A percentile compares a stretch with the other conserved stretches of the same genome.
Evolutionary conservation across 2,888 invertebrate genomes (phyloP).

Genomic region (Amphimallon solstitiale): DNA sequence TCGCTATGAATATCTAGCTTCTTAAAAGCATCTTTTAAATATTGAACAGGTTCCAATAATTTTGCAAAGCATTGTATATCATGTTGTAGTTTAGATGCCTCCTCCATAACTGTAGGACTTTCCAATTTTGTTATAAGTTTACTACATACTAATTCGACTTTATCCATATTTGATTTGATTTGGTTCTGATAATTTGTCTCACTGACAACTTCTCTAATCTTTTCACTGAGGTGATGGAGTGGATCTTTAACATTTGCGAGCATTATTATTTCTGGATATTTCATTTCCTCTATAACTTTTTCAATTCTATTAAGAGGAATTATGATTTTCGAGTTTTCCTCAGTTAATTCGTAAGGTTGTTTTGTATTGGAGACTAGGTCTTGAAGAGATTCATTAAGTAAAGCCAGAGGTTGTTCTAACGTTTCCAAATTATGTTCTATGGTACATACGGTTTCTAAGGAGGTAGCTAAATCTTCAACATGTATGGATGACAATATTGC

Average conservation of each 20-base stretch:
- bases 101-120: neutral
- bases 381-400: neutral
- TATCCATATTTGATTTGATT: constrained; percentile 6
- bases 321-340: neutral
- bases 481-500: constrained; percentile 2
- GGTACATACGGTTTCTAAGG: neutral
- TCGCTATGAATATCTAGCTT: neutral
- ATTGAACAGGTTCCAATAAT: constrained; percentile 3
- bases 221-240: neutral
- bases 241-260: neutral
- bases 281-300: neutral
- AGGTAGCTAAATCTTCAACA: neutral
- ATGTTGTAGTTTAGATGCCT: neutral
- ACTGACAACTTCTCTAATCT: neutral
- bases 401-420: neutral
- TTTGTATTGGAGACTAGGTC: neutral
- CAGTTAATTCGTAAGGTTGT: neutral
- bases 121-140: constrained; percentile 7
- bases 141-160: neutral
- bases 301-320: constrained; percentile 8
- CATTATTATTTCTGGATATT: neutral
- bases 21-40: neutral
- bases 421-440: neutral
- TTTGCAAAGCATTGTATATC: neutral
- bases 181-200: constrained; percentile 4